Evolutionary conservation across 1,140 invertebrate genomes (phyloP).

Genomic region (Drosophila setifemur): DNA sequence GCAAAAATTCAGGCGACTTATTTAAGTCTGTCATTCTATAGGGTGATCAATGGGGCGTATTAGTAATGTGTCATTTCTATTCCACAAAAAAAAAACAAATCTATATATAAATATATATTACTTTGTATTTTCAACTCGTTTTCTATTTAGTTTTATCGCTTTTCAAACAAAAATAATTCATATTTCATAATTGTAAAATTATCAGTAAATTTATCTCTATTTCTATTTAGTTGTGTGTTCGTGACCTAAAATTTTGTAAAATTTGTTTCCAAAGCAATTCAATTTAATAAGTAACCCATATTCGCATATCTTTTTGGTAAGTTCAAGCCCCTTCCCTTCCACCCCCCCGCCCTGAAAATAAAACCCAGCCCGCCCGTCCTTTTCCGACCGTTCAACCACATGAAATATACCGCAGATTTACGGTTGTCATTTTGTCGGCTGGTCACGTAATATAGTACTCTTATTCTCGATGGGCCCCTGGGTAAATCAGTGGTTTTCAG

Average conservation of each 20-base stretch:
- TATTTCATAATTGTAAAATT: too few species aligned
- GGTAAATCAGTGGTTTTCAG: slow-evolving; percentile 27
- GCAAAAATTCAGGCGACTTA: slow-evolving; percentile 3
- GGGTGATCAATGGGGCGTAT: neutral
- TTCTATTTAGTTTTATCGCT: too few species aligned
- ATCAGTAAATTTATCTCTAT: neutral
- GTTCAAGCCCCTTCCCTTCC: neutral
- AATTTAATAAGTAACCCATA: neutral
- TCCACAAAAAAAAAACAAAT: too few species aligned
- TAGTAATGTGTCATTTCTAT: too few species aligned
- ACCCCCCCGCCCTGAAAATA: too few species aligned
- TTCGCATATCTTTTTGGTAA: neutral
- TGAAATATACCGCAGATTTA: slow-evolving; percentile 78
- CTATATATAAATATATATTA: neutral
- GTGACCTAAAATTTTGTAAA: too few species aligned
- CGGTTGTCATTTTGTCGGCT: slow-evolving; percentile 69
- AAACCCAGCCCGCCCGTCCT: too few species aligned
- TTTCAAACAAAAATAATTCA: too few species aligned
- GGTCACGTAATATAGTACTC: slow-evolving; percentile 72
- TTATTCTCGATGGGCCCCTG: slow-evolving; percentile 14
- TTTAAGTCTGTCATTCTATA: neutral
- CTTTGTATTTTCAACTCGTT: neutral
- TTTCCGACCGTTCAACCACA: slow-evolving; percentile 39
- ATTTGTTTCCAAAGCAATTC: too few species aligned
- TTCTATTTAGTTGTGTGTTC: neutral